These are phyloP conservation scores for Pedicia rivosa DNA, from an alignment of 2,888 invertebrate genomes.

Conservation along the genomic window DNA sequence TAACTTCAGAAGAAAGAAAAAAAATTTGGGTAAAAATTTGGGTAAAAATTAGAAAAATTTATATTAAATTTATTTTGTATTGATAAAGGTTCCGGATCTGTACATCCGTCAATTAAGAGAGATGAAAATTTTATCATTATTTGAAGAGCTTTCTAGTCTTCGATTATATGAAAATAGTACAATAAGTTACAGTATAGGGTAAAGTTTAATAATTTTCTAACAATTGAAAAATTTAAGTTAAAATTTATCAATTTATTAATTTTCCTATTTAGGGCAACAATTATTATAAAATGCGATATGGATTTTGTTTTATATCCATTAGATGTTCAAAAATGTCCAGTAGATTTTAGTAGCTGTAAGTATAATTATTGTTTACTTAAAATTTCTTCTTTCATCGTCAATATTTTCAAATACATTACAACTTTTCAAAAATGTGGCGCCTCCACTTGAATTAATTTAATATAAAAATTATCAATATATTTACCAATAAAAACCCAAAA, in stretches of 20 bases:
- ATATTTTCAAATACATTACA: too few species aligned
- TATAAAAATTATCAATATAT: too few species aligned
- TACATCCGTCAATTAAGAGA: conserved; percentile 47
- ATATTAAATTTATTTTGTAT: not conserved
- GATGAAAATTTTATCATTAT: conserved; percentile 41
- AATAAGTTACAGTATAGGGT: conserved; percentile 48
- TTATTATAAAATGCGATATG: conserved; percentile 49
- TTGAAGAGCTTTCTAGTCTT: conserved; percentile 45
- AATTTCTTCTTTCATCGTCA: not conserved
- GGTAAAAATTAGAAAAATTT: not conserved
- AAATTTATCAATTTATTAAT: not conserved
- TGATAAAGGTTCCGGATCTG: conserved; percentile 39
- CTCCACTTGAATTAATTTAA: too few species aligned
- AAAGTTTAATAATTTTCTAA: conserved; percentile 20
- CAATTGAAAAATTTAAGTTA: conserved; percentile 9
- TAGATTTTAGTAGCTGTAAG: conserved; percentile 50
- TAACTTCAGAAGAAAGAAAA: conserved; percentile 18
- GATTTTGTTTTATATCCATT: conserved; percentile 45
- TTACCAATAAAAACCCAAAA: too few species aligned
- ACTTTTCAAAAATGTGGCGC: too few species aligned
- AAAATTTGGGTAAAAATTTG: conserved; percentile 16
- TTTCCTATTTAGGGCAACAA: conserved; percentile 34
- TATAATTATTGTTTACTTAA: conserved; percentile 15
- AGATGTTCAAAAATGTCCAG: conserved; percentile 45
- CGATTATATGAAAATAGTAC: conserved; percentile 43